Evolutionary conservation across 2,113 vertebrate species (phyloP), one percentile per base, ranked within the genome.

Genomic region (Nyctereutes procyonoides): DNA sequence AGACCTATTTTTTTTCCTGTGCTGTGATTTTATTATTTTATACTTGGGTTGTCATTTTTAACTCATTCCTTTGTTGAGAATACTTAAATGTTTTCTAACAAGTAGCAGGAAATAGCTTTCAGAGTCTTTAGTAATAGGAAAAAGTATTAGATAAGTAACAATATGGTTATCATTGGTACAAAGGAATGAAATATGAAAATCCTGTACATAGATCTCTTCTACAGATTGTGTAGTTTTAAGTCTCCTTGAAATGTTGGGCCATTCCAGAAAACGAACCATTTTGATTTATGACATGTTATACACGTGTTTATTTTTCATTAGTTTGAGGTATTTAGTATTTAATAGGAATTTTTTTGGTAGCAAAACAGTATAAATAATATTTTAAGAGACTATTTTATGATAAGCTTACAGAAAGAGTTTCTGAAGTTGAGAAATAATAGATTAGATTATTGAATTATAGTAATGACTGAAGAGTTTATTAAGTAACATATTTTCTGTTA

Each of bases 11-110:
- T 19, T 84, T 79, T 60, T 38, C 14, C 74, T 58, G 32, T 55
- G 6, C 43, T 95, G 2, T 81, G 19, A 30, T 76, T 74, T 92
- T 58, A 53, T 80, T 85, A 62, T 96, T 87, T 95, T 93, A 10
- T 22, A 35, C 28, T 58, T 69, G n/a, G 38, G 26, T 81, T 85
- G 32, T 6, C 38, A 38, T 63, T 74, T 92, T 74, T 89, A 77
- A 56, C 48, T 65, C 89, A 2, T 32, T 89, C 2, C 20, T 69
- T 79, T 91, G 32, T 71, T 87, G 55, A 92, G 24, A 51, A 4
- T 62, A 32, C 14, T 86, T 69, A 73, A 88, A 19, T 8, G 15
- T 81, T 56, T 48, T 58, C 8, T 22, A 76, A 3, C 15, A 26
- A 51, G 32, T 86, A 76, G 15, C 30, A 94, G 69, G 69, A 71